Evolutionary conservation across 2,888 invertebrate species (phyloP).

Genomic region (Seladonia tumulorum): DNA sequence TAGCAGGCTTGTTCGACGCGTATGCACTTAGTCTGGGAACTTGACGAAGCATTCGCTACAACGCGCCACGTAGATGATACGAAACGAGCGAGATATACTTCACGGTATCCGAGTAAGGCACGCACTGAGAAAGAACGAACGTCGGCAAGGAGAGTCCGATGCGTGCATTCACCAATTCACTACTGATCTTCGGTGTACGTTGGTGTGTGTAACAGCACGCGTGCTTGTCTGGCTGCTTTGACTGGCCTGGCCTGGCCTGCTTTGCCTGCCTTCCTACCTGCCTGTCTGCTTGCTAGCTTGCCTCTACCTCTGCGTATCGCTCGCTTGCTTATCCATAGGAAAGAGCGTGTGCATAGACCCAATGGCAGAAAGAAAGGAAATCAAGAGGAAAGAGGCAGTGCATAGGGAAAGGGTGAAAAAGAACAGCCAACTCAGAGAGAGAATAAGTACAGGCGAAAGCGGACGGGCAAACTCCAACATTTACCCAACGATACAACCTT

Average conservation of each 20-base stretch:
- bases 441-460: conserved; percentile 56
- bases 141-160: conserved; percentile 62
- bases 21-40: not conserved
- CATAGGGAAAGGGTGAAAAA: conserved; percentile 47
- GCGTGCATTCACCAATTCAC: conserved; percentile 75
- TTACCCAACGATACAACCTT: conserved; percentile 19
- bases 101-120: conserved; percentile 69
- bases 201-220: conserved; percentile 28
- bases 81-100: conserved; percentile 50
- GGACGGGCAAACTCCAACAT: conserved; percentile 33
- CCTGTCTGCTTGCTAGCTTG: not conserved
- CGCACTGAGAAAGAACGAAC: conserved; percentile 77
- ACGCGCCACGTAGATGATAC: conserved; percentile 62
- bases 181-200: conserved; percentile 51
- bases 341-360: conserved; percentile 47
- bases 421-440: conserved; percentile 48
- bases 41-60: conserved; percentile 14
- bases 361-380: conserved; percentile 59
- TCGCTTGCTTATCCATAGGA: conserved; percentile 53
- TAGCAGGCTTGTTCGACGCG: not conserved
- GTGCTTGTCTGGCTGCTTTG: conserved; percentile 14
- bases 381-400: conserved; percentile 42
- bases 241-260: not conserved
- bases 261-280: not conserved
- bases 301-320: not conserved